These are phyloP conservation scores for Huso huso DNA, from an alignment of 2,797 vertebrate genomes.

Conservation along the genomic window DNA sequence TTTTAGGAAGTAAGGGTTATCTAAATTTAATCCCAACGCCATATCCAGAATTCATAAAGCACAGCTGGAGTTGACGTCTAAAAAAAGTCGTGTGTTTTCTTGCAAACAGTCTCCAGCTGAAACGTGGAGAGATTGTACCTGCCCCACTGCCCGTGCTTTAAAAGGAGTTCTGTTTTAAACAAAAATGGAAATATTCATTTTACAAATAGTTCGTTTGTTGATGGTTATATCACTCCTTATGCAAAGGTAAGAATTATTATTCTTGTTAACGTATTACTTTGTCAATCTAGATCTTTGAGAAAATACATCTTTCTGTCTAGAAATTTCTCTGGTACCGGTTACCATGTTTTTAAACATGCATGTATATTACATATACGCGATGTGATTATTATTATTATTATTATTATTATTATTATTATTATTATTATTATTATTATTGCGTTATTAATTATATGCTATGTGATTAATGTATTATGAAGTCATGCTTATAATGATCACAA, in stretches of 20 bases:
- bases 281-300: no score
- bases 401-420: no score
- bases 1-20: conserved; percentile 39
- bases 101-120: conserved; percentile 8
- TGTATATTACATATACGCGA: no score
- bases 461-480: no score
- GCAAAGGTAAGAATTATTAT: conserved; percentile 51
- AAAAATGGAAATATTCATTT: conserved; percentile 49
- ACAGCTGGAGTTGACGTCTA: conserved; percentile 11
- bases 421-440: no score
- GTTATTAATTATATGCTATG: no score
- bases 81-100: conserved; percentile 1
- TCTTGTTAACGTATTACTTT: no score
- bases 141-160: conserved; percentile 14
- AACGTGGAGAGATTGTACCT: conserved; percentile 6
- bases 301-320: no score
- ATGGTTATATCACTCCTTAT: conserved; percentile 46
- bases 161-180: conserved; percentile 22
- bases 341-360: no score
- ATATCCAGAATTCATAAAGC: conserved; percentile 33
- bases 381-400: no score
- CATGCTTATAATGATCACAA: no score
- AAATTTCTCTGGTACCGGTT: no score
- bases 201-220: conserved; percentile 46
- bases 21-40: conserved; percentile 20